Evolutionary conservation across 92 coral and sea anemone genomes (phyloP).

Genomic region (Bergia puertoricense): DNA sequence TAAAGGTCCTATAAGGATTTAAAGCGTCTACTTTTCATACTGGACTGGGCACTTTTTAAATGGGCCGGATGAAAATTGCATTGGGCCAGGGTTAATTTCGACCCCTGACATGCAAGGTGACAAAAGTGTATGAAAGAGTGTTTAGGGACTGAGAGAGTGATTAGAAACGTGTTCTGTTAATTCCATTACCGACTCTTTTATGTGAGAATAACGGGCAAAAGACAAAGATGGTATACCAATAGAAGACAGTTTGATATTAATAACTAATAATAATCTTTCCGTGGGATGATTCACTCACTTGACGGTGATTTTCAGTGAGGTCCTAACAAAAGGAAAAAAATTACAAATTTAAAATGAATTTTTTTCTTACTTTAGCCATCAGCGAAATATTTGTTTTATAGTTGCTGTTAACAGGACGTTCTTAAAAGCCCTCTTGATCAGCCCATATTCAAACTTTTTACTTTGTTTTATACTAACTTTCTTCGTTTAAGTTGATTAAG

Average conservation of each 20-base stretch:
- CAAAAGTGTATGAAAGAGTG: not conserved
- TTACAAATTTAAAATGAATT: conserved; percentile 8
- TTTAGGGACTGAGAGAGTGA: not conserved
- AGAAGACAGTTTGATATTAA: not conserved
- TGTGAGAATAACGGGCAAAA: not conserved
- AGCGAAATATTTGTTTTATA: not conserved
- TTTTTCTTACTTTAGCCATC: not conserved
- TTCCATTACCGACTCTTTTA: no score
- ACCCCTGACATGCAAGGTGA: not conserved
- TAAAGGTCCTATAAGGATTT: no score
- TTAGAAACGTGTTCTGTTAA: not conserved
- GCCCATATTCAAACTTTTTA: not conserved
- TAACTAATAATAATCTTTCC: not conserved
- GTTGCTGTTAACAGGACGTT: not conserved
- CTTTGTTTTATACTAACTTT: not conserved
- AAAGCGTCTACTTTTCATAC: no score
- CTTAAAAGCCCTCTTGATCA: not conserved
- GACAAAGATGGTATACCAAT: not conserved
- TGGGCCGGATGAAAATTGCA: no score
- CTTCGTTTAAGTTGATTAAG: not conserved
- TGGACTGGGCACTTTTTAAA: no score
- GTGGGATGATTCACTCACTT: conserved; percentile 30
- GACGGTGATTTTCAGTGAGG: conserved; percentile 30
- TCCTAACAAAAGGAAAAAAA: conserved; percentile 29
- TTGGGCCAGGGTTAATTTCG: no score